These are phyloP conservation scores for Phymanthus crucifer DNA, from an alignment of 92 coral and sea anemone genomes.

Conservation along the genomic window DNA sequence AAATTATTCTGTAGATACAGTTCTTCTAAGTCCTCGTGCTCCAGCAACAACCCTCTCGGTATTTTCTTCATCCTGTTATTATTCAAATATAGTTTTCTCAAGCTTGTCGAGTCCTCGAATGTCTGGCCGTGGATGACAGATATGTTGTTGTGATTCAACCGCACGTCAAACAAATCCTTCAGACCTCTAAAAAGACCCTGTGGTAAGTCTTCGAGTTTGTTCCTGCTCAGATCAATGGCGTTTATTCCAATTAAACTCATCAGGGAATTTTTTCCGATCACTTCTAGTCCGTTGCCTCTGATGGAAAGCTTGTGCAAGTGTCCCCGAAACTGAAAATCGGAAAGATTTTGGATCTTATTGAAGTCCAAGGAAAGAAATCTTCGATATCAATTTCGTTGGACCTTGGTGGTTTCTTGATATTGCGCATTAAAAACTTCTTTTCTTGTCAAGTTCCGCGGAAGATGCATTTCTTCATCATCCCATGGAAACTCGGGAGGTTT, in stretches of 20 bases:
- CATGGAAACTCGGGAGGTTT: constrained; percentile 70
- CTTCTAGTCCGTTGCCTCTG: constrained; percentile 34
- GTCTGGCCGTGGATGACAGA: constrained; percentile 33
- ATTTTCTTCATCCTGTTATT: constrained; percentile 38
- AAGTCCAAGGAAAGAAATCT: constrained; percentile 26
- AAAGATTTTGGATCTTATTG: constrained; percentile 35
- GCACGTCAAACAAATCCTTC: constrained; percentile 26
- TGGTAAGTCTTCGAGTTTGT: constrained; percentile 14
- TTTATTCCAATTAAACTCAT: constrained; percentile 21
- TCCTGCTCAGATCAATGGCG: constrained; percentile 23
- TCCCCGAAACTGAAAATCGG: constrained; percentile 23
- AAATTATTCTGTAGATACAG: constrained; percentile 57
- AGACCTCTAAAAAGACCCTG: constrained; percentile 25
- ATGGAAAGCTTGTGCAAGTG: constrained; percentile 30
- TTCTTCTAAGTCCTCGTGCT: constrained; percentile 28
- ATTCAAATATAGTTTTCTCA: constrained; percentile 51
- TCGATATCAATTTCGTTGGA: constrained; percentile 16
- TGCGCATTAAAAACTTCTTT: constrained; percentile 28
- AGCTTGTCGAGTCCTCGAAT: constrained; percentile 31
- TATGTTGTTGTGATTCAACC: constrained; percentile 53
- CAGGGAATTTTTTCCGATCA: constrained; percentile 15
- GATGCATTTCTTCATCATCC: constrained; percentile 27
- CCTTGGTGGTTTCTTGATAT: constrained; percentile 22
- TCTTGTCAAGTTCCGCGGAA: constrained; percentile 50
- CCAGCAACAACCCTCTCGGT: constrained; percentile 26